Evolutionary conservation across 2,113 vertebrate species (phyloP), one percentile per base, ranked within the genome.

Genomic region (Ailuropoda melanoleuca): DNA sequence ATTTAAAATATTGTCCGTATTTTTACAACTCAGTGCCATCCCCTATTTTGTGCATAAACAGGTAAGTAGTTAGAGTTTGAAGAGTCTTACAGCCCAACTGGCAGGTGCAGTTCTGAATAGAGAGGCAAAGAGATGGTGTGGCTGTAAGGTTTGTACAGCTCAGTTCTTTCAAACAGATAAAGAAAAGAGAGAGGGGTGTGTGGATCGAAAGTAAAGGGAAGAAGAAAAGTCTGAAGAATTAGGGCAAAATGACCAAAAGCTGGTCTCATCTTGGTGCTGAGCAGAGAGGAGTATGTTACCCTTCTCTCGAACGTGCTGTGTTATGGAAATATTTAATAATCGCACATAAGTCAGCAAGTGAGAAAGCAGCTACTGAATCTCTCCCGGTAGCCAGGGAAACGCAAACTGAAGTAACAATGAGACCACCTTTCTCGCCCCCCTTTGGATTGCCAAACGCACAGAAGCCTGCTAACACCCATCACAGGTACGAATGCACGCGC

Each of bases 141-240:
- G 14, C 37, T 13, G 37, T 24, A 24, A 4, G 19, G 2, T 2
- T 48, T 50, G 15, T 9, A 1, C 1, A 4, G 34, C 37, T 37
- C 39, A 68, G 74, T 82, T 90, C 31, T 48, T 81, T 19, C 50
- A 64, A 64, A 37, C 37, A n/a, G 31, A 75, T 48, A 8, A 29
- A 80, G 86, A 55, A 48, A 37, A 39, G 12, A 46, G 17, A 7
- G 31, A 53, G 26, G 37, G 12, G 24, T 55, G 2, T 4, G 21
- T 37, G 60, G 70, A 15, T 19, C 23, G 15, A 60, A 88, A 68
- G 48, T 13, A 34, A 39, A 89, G 19, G 48, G 31, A 34, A n/a
- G 39, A 75, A 15, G 53, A 13, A 72, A 88, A 34, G 23, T 39
- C n/a, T 82, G 50, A 92, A 53, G 23, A 34, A 10, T n/a, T 34